phyloP scores from a whole-genome alignment of 2,888 invertebrate genomes.

The Aphidius colemani region DNA sequence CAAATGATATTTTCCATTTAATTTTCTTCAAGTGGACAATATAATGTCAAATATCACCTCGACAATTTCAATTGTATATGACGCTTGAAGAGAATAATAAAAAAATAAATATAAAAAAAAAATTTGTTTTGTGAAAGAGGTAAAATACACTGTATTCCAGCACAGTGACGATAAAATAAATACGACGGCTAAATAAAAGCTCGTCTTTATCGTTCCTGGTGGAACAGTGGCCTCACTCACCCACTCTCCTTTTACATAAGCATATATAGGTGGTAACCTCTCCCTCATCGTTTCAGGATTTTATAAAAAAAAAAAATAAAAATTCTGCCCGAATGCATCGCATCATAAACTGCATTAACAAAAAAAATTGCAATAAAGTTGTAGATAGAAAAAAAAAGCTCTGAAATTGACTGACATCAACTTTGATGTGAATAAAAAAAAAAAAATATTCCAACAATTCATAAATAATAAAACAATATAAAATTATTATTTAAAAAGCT shows the following conservation, averaged over 20 bases:
- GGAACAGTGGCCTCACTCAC: slow-evolving; percentile 22
- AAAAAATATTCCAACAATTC: background rate
- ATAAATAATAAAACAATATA: slow-evolving; percentile 3
- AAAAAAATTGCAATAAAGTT: background rate
- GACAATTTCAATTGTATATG: slow-evolving; percentile 13
- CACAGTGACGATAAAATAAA: slow-evolving; percentile 35
- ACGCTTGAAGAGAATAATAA: background rate
- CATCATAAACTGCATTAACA: background rate
- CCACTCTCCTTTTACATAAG: slow-evolving; percentile 24
- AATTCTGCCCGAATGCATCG: slow-evolving; percentile 22
- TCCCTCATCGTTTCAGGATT: slow-evolving; percentile 7
- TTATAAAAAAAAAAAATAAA: slow-evolving; percentile 14
- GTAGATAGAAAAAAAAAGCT: background rate
- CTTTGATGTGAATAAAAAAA: no score
- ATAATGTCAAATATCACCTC: slow-evolving; percentile 4
- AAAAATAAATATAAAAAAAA: no score
- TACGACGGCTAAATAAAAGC: slow-evolving; percentile 38
- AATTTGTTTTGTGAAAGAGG: slow-evolving; percentile 2
- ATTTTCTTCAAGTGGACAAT: no score
- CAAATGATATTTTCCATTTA: no score
- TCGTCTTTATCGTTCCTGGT: slow-evolving; percentile 36
- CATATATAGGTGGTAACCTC: slow-evolving; percentile 4
- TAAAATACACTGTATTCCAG: slow-evolving; percentile 10
- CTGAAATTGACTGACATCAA: no score
- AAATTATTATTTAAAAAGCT: background rate